Evolutionary conservation across 2,113 vertebrate species (phyloP).

Genomic region (Eulemur macaco): DNA sequence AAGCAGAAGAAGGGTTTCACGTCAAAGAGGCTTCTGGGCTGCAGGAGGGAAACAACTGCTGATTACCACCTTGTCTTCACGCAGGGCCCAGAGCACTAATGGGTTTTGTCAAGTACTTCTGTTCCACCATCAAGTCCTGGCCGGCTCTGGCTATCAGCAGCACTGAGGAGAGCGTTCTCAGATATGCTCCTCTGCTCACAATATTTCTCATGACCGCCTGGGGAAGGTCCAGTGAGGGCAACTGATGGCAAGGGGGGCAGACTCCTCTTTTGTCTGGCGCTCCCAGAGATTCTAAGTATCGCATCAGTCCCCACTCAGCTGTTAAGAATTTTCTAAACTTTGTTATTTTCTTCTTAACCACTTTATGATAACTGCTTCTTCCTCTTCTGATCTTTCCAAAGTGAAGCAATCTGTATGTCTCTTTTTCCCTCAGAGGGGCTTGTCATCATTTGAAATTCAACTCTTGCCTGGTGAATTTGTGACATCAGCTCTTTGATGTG

Average conservation of each 20-base stretch:
- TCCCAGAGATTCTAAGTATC: background rate
- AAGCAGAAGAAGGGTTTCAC: background rate
- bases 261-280: fast-evolving
- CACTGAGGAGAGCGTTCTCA: background rate
- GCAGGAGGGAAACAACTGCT: background rate
- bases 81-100: background rate
- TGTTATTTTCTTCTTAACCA: background rate
- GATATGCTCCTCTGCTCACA: background rate
- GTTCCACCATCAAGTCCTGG: background rate
- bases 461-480: background rate
- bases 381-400: background rate
- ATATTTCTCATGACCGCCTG: background rate
- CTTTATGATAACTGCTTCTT: background rate
- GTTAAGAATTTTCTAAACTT: background rate
- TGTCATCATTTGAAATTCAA: background rate
- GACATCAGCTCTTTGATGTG: background rate
- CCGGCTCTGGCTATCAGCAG: too few relatives aligned
- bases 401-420: background rate
- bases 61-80: background rate
- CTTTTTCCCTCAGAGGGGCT: background rate
- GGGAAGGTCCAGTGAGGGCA: background rate
- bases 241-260: background rate
- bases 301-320: background rate
- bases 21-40: too few relatives aligned
- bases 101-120: background rate